phyloP scores from a whole-genome alignment of 2,113 vertebrate species.

The Colinus virginianus region DNA sequence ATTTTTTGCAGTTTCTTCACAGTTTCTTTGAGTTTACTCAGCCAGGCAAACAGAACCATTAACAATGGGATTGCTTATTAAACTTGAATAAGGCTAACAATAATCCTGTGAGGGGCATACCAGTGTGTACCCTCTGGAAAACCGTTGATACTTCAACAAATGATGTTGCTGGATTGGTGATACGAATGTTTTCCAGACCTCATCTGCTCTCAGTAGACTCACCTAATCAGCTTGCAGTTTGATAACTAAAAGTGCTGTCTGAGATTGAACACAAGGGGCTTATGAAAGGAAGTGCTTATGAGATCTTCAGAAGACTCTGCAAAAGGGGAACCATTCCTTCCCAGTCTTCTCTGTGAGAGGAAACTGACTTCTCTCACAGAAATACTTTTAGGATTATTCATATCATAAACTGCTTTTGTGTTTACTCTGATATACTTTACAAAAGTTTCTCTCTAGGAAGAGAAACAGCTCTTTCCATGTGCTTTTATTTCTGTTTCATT shows the following conservation, averaged over 20 bases:
- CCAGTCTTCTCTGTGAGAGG: not conserved
- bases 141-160: not conserved
- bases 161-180: accelerated
- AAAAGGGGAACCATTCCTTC: not conserved
- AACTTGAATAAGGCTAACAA: not conserved
- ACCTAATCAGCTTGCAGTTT: not conserved
- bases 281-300: not conserved
- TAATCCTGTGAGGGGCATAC: not conserved
- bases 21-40: not conserved
- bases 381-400: not conserved
- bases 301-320: not conserved
- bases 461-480: not conserved
- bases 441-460: not conserved
- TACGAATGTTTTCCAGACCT: not conserved
- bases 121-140: not conserved
- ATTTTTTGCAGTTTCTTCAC: not conserved
- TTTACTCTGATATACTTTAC: not conserved
- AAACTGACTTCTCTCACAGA: not conserved
- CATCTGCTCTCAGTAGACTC: not conserved
- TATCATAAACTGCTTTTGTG: not conserved
- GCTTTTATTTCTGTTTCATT: not conserved
- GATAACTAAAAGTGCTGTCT: not conserved
- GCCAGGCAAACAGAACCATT: not conserved
- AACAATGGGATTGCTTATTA: not conserved
- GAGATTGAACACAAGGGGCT: not conserved